A percentile compares a stretch with the other conserved stretches of the same genome.
Evolutionary conservation across 2,888 invertebrate genomes (phyloP).

Genomic region (Torymus auratus): DNA sequence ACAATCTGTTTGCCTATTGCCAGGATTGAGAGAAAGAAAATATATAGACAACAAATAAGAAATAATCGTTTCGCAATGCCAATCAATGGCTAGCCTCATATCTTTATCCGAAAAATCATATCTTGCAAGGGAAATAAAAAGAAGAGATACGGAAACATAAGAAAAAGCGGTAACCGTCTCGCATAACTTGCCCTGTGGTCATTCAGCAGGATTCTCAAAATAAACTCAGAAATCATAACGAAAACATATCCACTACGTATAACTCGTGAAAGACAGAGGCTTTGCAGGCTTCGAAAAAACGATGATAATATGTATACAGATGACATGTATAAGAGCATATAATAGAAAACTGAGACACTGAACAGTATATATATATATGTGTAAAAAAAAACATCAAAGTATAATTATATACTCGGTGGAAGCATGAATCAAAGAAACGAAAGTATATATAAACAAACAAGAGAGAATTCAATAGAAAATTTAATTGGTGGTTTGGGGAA

Average conservation of each 20-base stretch:
- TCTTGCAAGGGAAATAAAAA: constrained; percentile 4
- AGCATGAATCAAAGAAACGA: constrained; percentile 4
- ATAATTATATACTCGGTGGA: not conserved
- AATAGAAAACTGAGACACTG: not conserved
- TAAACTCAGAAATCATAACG: constrained; percentile 20
- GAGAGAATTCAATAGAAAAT: constrained; percentile 1
- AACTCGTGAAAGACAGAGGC: not conserved
- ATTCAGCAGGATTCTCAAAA: not conserved
- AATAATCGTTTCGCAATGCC: not conserved
- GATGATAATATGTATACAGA: not conserved
- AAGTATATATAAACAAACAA: constrained; percentile 15
- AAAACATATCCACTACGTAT: constrained; percentile 8
- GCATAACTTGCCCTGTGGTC: not conserved
- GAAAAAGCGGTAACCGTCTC: constrained; percentile 4
- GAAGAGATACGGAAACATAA: constrained; percentile 1
- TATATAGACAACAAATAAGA: constrained; percentile 28
- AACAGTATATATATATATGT: no score
- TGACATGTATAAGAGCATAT: constrained; percentile 13
- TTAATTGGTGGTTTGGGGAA: not conserved
- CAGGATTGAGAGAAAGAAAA: constrained; percentile 51
- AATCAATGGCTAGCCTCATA: constrained; percentile 3
- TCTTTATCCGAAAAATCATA: not conserved
- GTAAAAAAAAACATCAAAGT: constrained; percentile 6
- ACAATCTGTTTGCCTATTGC: constrained; percentile 36
- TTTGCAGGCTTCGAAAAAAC: constrained; percentile 3